These are phyloP conservation scores for Drosophila miranda DNA, from an alignment of 1,140 invertebrate genomes.

Conservation along the genomic window DNA sequence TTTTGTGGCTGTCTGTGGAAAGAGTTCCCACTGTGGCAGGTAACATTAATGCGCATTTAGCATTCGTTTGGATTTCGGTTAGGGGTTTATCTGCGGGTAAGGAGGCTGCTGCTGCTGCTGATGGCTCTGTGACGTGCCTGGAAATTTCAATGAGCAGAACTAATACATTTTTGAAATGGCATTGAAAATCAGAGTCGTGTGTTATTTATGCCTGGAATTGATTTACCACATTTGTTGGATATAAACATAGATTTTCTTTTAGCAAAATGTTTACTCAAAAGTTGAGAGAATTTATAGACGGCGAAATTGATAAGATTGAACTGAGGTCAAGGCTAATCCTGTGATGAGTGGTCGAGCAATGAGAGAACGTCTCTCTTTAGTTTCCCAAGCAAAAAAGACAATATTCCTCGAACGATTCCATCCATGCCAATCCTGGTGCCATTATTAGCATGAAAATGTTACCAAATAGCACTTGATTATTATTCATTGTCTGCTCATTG, in stretches of 20 bases:
- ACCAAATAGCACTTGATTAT: slow-evolving; percentile 73
- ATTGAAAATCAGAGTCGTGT: slow-evolving; percentile 38
- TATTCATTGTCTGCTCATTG: slow-evolving; percentile 69
- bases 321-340: no score
- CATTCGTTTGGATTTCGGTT: slow-evolving; percentile 9
- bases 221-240: slow-evolving; percentile 8
- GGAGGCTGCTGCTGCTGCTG: slow-evolving; percentile 2
- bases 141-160: slow-evolving; percentile 32
- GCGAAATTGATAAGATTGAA: no score
- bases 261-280: no score
- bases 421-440: slow-evolving; percentile 26
- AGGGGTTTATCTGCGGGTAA: slow-evolving; percentile 17
- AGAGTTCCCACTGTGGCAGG: slow-evolving; percentile 33
- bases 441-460: slow-evolving; percentile 72
- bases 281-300: no score
- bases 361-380: background rate
- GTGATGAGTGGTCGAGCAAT: no score
- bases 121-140: slow-evolving; percentile 33
- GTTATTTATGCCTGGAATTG: slow-evolving; percentile 10
- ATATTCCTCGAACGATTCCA: background rate
- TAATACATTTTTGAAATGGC: slow-evolving; percentile 26
- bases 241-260: no score
- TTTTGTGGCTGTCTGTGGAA: slow-evolving; percentile 1
- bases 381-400: background rate
- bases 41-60: slow-evolving; percentile 42